These are phyloP conservation scores for Oreocharis arfaki DNA, from an alignment of 2,113 vertebrate species.

Conservation along the genomic window DNA sequence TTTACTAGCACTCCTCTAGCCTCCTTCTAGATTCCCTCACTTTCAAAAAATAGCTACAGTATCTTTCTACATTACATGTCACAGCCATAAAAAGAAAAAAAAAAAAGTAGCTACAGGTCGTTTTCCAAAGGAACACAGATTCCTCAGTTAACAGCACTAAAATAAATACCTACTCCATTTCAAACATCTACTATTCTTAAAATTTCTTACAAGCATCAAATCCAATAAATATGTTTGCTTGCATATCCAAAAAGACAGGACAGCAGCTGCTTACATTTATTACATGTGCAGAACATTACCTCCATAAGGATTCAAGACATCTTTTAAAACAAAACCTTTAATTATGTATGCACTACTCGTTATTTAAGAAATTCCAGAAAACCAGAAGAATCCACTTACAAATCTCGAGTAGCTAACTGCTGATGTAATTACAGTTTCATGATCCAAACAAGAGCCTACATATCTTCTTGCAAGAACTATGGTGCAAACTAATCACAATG, in stretches of 20 bases:
- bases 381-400: background rate
- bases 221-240: background rate
- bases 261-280: background rate
- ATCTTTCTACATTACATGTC: background rate
- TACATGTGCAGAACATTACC: background rate
- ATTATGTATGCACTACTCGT: background rate
- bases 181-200: background rate
- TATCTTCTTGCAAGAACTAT: background rate
- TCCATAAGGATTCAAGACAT: background rate
- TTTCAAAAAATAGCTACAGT: background rate
- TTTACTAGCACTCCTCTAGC: background rate
- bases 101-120: background rate
- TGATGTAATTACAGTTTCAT: constrained; percentile 11
- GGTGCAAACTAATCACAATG: background rate
- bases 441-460: constrained; percentile 16
- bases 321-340: background rate
- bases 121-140: background rate
- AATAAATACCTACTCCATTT: background rate
- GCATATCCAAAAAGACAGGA: background rate
- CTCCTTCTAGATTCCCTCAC: background rate
- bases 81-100: background rate
- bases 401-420: background rate
- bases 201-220: background rate
- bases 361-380: constrained; percentile 15
- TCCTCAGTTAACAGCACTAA: background rate